Base-by-base conservation (phyloP, 2,888 invertebrate species). In the Aromia moschata region DNA sequence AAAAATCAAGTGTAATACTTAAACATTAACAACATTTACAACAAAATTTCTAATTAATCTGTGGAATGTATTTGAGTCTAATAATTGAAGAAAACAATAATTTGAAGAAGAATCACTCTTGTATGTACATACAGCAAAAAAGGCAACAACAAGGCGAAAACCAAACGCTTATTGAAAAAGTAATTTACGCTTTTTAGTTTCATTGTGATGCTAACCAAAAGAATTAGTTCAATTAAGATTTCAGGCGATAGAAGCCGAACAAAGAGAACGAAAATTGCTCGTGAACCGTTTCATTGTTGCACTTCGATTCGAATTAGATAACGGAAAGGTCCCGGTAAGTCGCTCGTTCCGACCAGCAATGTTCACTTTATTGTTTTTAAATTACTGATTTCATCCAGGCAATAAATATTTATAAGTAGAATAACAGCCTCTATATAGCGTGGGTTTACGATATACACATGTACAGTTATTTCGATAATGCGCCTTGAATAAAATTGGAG, bases 151-250 rank as follows among this genome's bases (percentile, higher is more conserved):
- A n/a, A 25, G 25, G 3, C 25, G 25, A 25, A 25, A 25, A 3
- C 7, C 7, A 25, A 25, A 25, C 7, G 7, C 3, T 25, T 7
- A 25, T 7, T 7, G 3, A 25, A 7, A 5, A 25, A 7, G 25
- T 25, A 25, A 25, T 25, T 25, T 3, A 25, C 25, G 7, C 25
- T 25, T 25, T 25, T 7, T 25, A 25, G 25, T 25, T 7, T n/a
- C n/a, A 5, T 25, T 25, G 25, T 25, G 25, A 25, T 25, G 7
- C 3, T 10, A 33, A 33, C 33, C n/a, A 33, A 20, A 12, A 18
- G 14, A 43, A 43, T 43, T 43, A 12, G 43, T 43, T 25, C 43
- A 43, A 43, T 43, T 43, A 20, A 43, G 43, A 43, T 43, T 43
- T 12, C 12, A 20, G 11, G 12, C 17, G 43, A 43, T 43, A 43